Evolutionary conservation across 2,888 invertebrate species (phyloP).

Genomic region (Dynastes maya): DNA sequence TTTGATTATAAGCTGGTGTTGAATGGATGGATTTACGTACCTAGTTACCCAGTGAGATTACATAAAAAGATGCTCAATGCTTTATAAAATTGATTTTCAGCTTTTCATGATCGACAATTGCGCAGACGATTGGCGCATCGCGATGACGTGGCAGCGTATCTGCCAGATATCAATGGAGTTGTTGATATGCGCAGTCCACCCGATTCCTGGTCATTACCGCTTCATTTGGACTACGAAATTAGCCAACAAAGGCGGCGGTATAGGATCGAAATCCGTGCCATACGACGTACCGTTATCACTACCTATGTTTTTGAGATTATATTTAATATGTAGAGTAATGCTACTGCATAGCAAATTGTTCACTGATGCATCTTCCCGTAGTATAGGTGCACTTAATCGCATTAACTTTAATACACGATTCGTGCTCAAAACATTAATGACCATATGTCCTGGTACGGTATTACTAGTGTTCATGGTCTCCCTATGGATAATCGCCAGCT

Average conservation of each 20-base stretch:
- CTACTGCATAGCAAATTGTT: slow-evolving; percentile 99
- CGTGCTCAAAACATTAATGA: slow-evolving; percentile 95
- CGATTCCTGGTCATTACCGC: slow-evolving; percentile 96
- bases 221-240: slow-evolving; percentile 97
- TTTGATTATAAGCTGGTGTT: too few relatives aligned
- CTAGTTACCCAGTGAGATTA: too few relatives aligned
- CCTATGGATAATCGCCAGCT: slow-evolving; percentile 99
- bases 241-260: slow-evolving; percentile 86
- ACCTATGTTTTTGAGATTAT: slow-evolving; percentile 99
- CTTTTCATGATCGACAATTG: slow-evolving; percentile 99
- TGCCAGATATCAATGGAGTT: slow-evolving; percentile 94
- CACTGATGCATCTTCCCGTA: slow-evolving; percentile 98
- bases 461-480: slow-evolving; percentile 99
- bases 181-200: slow-evolving; percentile 97
- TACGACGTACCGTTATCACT: slow-evolving; percentile 97
- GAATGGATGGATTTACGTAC: too few relatives aligned
- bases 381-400: slow-evolving; percentile 97
- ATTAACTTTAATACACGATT: slow-evolving; percentile 99
- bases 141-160: slow-evolving; percentile 98
- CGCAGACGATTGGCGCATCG: slow-evolving; percentile 99
- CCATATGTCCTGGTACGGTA: slow-evolving; percentile 98
- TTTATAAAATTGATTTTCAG: slow-evolving; percentile 74
- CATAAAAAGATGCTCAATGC: not conserved
- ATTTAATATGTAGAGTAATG: slow-evolving; percentile 99
- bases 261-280: slow-evolving; percentile 82